Base-by-base conservation (phyloP, 2,888 invertebrate species). In the Agonopterix arenella region DNA sequence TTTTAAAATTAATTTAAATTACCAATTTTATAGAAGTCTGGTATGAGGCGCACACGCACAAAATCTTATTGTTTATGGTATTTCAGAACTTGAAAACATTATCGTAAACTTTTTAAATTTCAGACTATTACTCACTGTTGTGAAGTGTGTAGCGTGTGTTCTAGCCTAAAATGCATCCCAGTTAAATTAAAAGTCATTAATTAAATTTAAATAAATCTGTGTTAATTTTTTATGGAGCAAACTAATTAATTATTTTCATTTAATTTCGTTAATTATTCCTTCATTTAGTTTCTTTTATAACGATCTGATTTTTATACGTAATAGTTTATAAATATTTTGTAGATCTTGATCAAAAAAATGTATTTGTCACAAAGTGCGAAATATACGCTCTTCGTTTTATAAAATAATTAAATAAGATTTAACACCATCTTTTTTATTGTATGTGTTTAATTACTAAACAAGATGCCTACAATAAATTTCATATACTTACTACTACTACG, bases 371-470 rank as follows among this genome's bases (percentile, higher is more conserved):
- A 76, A 80, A 74, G 54, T 59, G 58, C 51, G 55, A 66, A 64
- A 57, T 56, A 61, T 61, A 63, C 62, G 67, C 64, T 63, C 60
- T 66, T 65, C 66, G 18, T 62, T 60, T 56, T 54, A 54, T 52
- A 56, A 13, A 44, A 46, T 18, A 18, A 10, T 38, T 38, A 3
- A 13, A 37, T 36, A 42, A 11, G 42, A 42, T n/a, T 42, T 42
- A 42, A 42, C 42, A 42, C 42, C 11, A 42, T 8, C 16, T 11
- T 48, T 74, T 74, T 75, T 76, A 76, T 75, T 80, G 72, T 81
- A 82, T 72, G 72, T 76, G 76, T 84, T 81, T 84, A 77, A 71
- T 73, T 72, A 84, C 80, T 80, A 81, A 84, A 80, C 71, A 59
- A 70, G 73, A 78, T 72, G 76, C 76, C 18, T 18, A 18, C 18